Base-by-base conservation (phyloP, 2,888 invertebrate species). In the Hydropsyche betteni region DNA sequence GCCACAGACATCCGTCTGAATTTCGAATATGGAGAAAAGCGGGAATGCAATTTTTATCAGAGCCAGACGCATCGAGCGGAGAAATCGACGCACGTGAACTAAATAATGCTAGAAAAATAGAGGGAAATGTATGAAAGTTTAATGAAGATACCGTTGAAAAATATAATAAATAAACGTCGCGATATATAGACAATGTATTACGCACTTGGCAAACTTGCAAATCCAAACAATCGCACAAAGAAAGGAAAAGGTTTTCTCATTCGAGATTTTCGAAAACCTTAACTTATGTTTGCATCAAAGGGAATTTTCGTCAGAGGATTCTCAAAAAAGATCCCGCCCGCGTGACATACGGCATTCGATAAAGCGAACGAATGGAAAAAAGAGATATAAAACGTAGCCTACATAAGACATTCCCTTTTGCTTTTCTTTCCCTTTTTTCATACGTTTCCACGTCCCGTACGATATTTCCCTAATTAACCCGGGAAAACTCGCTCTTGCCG, bases 31-130 rank as follows among this genome's bases (percentile, higher is more conserved):
- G 44, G 44, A 36, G 64, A 34, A 36, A 55, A 8, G 33, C 44
- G 44, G 64, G 6, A 64, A 64, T 64, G 64, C 64, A 64, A 64
- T 64, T 64, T 64, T 64, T 64, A 64, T 64, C 36, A 64, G 64
- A 10, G 64, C 64, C n/a, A 34, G 64, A 64, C 64, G 64, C 51
- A 44, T 72, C 55, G 72, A 58, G 58, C 8, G 55, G 55, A 72
- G 55, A 61, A 44, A 44, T 44, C 55, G 44, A 58, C 72, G 72
- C 72, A 72, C 72, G 72, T 72, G 72, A 72, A 72, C 72, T 72
- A 72, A 72, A 72, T 72, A 72, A 72, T 72, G 72, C 58, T 58
- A 36, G 12, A 69, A 34, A 69, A 55, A 8, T 44, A 44, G 10
- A 44, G 44, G 7, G 44, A 55, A 55, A 55, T 55, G 55, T 55